These are phyloP conservation scores for Esox masquinongy DNA, from an alignment of 2,797 vertebrate species.

Conservation along the genomic window DNA sequence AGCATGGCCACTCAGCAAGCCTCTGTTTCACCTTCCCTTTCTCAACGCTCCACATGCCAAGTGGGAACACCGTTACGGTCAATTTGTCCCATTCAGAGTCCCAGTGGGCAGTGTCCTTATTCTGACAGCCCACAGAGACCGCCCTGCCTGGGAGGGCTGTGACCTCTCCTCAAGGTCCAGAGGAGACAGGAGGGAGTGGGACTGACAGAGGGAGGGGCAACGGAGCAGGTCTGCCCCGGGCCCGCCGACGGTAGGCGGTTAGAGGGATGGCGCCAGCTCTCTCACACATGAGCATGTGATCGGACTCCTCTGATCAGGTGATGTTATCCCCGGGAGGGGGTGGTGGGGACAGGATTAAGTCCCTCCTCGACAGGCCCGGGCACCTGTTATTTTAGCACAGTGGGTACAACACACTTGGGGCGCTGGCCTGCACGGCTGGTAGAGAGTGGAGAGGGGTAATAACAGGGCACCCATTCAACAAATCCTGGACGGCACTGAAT, in stretches of 20 bases:
- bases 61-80: constrained; percentile 81
- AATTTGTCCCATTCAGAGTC: constrained; percentile 82
- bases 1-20: constrained; percentile 58
- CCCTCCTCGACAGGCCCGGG: constrained; percentile 40
- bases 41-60: constrained; percentile 75
- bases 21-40: constrained; percentile 74
- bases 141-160: constrained; percentile 69
- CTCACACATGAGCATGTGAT: constrained; percentile 34
- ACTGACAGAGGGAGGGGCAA: constrained; percentile 3
- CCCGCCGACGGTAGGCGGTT: constrained; percentile 24
- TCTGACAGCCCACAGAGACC: constrained; percentile 73
- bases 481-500: constrained; percentile 54
- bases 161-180: constrained; percentile 68
- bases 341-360: constrained; percentile 47
- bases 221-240: constrained; percentile 42
- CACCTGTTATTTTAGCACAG: constrained; percentile 76
- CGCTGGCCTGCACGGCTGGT: constrained; percentile 64
- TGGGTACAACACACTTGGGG: constrained; percentile 71
- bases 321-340: constrained; percentile 46
- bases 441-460: constrained; percentile 47
- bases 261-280: constrained; percentile 39
- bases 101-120: constrained; percentile 75
- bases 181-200: constrained; percentile 12
- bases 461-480: constrained; percentile 71
- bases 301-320: constrained; percentile 48